These are phyloP conservation scores for Manis crassicaudata DNA, from an alignment of 2,797 vertebrate genomes.

Conservation along the genomic window DNA sequence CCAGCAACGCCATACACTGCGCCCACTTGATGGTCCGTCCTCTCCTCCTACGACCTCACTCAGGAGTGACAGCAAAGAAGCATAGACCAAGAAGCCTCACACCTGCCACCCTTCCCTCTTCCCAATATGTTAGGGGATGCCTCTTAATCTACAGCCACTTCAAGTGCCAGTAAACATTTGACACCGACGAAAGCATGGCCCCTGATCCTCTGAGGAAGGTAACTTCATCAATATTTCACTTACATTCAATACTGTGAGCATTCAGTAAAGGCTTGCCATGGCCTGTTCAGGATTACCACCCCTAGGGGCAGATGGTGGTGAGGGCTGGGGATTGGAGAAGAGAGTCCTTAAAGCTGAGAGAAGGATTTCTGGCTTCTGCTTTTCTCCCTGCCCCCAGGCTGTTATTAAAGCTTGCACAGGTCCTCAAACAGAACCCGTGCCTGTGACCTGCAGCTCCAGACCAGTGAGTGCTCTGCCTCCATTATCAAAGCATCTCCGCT, in stretches of 20 bases:
- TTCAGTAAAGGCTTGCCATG: background rate
- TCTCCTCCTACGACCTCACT: background rate
- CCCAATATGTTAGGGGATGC: background rate
- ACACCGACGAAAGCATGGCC: background rate
- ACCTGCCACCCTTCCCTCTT: background rate
- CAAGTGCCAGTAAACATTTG: background rate
- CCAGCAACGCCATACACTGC: background rate
- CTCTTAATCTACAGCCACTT: background rate
- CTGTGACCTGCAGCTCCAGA: slow-evolving; percentile 42
- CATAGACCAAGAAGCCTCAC: background rate
- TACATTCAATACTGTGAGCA: background rate
- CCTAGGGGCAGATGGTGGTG: background rate
- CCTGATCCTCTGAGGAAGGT: background rate
- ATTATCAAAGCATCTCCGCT: slow-evolving; percentile 1
- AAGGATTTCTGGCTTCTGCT: background rate
- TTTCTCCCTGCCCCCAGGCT: background rate
- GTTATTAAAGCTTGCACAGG: slow-evolving; percentile 31
- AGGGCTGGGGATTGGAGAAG: rapidly evolving
- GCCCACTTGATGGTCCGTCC: too few species aligned
- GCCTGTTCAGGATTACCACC: background rate
- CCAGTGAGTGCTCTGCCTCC: background rate
- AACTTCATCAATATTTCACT: background rate
- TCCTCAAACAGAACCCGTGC: background rate
- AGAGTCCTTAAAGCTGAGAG: background rate
- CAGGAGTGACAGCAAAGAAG: background rate